Percentiles rank a stretch among this genome's conserved stretches.
phyloP scores from a whole-genome alignment of 2,797 vertebrate species.

The Pseudotriccus pelzelni region DNA sequence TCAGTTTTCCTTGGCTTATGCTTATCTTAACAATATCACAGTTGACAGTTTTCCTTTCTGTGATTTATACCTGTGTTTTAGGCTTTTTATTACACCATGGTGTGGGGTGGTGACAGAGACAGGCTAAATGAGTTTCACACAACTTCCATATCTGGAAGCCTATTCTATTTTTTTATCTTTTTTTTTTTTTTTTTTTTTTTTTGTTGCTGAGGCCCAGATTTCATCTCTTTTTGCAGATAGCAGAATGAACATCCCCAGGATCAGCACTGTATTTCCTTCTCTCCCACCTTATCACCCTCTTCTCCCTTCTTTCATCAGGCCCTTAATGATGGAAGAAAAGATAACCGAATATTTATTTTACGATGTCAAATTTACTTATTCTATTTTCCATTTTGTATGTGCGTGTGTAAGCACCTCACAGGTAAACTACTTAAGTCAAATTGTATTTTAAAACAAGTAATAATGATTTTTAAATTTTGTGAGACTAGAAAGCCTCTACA shows the following conservation, averaged over 20 bases:
- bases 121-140: constrained; percentile 45
- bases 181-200: neutral
- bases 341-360: neutral
- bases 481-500: neutral
- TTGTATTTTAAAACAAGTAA: neutral
- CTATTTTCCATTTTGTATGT: neutral
- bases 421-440: neutral
- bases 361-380: neutral
- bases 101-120: constrained; percentile 14
- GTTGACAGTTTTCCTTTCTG: constrained; percentile 53
- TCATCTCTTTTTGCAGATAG: neutral
- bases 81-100: constrained; percentile 53
- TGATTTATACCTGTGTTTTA: constrained; percentile 48
- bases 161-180: neutral
- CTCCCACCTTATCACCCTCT: neutral
- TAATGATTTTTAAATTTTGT: neutral
- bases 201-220: neutral
- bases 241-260: neutral
- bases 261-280: neutral
- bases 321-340: neutral
- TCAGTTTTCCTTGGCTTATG: constrained; percentile 26
- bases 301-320: neutral
- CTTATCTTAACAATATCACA: constrained; percentile 38
- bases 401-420: neutral
- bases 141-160: constrained; percentile 23